Percentiles rank a stretch among this genome's conserved stretches.
These are phyloP conservation scores for Cremastinae sp. DNA, from an alignment of 2,888 invertebrate species.

Conservation along the genomic window DNA sequence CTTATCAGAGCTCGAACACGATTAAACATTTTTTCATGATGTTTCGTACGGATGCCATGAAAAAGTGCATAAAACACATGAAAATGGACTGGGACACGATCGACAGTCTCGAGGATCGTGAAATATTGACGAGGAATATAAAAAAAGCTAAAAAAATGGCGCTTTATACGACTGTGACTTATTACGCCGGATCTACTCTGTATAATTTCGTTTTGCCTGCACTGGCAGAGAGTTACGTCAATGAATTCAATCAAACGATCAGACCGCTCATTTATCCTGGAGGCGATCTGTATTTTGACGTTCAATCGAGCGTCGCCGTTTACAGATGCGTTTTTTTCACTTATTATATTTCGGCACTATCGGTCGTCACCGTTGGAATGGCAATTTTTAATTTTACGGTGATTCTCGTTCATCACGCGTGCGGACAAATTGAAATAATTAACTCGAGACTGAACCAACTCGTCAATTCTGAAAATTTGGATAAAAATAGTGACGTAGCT, in stretches of 20 bases:
- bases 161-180: conserved; percentile 62
- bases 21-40: conserved; percentile 33
- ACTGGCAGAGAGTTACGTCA: conserved; percentile 19
- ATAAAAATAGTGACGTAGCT: neutral
- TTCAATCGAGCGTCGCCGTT: conserved; percentile 54
- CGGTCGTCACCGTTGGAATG: conserved; percentile 57
- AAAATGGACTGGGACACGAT: conserved; percentile 59
- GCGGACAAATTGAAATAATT: conserved; percentile 59
- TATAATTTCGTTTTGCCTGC: conserved; percentile 56
- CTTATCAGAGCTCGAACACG: conserved; percentile 20
- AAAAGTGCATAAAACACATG: conserved; percentile 53
- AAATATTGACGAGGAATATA: conserved; percentile 51
- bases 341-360: conserved; percentile 56
- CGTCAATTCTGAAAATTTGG: neutral
- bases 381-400: conserved; percentile 64
- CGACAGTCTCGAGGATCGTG: conserved; percentile 50
- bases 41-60: conserved; percentile 20
- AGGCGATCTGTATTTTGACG: conserved; percentile 64
- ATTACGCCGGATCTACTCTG: conserved; percentile 63
- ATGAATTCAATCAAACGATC: conserved; percentile 64
- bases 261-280: conserved; percentile 69
- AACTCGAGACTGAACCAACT: conserved; percentile 36
- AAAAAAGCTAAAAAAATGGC: conserved; percentile 51
- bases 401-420: conserved; percentile 65
- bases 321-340: conserved; percentile 64